Conservation (phyloP, 1,140 invertebrate species). For the Theocolax elegans region DNA sequence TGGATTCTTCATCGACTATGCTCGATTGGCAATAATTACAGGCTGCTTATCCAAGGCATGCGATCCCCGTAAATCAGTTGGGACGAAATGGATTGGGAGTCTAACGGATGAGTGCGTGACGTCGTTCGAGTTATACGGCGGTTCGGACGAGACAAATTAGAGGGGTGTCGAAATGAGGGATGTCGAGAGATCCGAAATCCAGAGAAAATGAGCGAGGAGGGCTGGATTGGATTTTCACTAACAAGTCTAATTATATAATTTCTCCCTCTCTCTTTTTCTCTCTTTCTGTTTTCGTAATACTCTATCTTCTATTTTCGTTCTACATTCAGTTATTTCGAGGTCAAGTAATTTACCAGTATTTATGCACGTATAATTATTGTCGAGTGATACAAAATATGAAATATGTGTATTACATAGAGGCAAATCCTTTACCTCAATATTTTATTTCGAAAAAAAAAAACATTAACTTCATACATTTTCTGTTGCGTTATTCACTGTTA, state of each 20-base stretch:
- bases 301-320: too few relatives aligned
- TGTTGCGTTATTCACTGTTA: too few relatives aligned
- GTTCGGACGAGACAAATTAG: neutral
- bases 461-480: too few relatives aligned
- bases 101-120: neutral
- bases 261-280: neutral
- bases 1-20: neutral
- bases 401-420: too few relatives aligned
- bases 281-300: too few relatives aligned
- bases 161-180: neutral
- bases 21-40: neutral
- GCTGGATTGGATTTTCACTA: neutral
- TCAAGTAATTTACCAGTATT: too few relatives aligned
- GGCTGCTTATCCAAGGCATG: neutral
- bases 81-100: too few relatives aligned
- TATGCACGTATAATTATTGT: too few relatives aligned
- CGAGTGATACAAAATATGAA: too few relatives aligned
- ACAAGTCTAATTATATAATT: neutral
- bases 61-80: neutral
- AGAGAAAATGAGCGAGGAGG: neutral
- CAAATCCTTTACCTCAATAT: too few relatives aligned
- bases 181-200: neutral
- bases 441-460: too few relatives aligned
- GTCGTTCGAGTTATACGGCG: neutral
- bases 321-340: too few relatives aligned